These are phyloP conservation scores for Grus americana DNA, from an alignment of 2,113 vertebrate species.

Conservation along the genomic window DNA sequence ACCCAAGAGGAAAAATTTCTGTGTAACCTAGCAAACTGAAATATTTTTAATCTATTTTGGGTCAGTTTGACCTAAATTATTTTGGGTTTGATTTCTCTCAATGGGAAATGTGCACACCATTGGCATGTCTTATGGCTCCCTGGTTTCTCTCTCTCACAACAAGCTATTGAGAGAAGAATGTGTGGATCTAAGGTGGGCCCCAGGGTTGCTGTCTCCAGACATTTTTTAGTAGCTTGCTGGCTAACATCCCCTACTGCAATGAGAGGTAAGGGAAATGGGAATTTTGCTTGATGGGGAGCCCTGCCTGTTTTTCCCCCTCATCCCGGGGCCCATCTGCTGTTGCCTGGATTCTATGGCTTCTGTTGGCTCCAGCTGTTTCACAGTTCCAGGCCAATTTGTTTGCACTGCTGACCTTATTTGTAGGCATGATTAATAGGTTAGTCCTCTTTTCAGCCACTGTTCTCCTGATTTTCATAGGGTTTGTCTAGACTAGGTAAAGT, in stretches of 20 bases:
- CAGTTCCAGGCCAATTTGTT: neutral
- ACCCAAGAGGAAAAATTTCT: neutral
- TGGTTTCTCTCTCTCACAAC: neutral
- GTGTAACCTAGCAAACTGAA: neutral
- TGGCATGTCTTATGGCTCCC: neutral
- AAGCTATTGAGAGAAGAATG: neutral
- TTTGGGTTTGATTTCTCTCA: neutral
- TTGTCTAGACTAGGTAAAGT: neutral
- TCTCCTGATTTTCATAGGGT: neutral
- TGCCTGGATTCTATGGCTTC: neutral
- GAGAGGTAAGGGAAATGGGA: neutral
- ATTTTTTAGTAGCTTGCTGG: neutral
- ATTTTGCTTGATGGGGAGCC: neutral
- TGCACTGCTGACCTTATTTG: neutral
- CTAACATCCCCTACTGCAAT: neutral
- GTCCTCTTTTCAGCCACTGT: neutral
- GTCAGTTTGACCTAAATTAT: constrained; percentile 28
- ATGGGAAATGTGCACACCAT: neutral
- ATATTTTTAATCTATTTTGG: neutral
- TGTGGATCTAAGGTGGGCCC: neutral
- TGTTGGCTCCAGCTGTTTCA: neutral
- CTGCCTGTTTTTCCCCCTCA: neutral
- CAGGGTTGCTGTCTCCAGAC: neutral
- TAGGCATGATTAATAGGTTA: neutral
- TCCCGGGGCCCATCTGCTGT: neutral